phyloP scores from a whole-genome alignment of 2,113 vertebrate species.

The Microcebus jonahi region DNA sequence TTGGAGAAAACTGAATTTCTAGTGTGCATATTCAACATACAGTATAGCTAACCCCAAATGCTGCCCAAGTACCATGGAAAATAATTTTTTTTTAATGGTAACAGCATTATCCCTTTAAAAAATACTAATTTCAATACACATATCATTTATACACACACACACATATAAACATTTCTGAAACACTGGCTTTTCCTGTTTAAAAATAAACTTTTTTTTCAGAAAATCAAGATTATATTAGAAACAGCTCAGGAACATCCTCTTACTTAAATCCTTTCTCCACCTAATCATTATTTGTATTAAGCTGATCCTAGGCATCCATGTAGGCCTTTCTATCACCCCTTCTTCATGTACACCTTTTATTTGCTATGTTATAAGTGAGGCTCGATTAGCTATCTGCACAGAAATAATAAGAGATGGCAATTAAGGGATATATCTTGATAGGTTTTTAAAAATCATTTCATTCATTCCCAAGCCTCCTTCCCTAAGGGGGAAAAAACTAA shows the following conservation, averaged over 20 bases:
- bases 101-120: neutral
- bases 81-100: constrained; percentile 5
- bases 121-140: constrained; percentile 10
- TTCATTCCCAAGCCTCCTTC: constrained; percentile 15
- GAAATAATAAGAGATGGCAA: neutral
- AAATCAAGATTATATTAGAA: constrained; percentile 60
- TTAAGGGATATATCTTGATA: neutral
- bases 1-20: constrained; percentile 60
- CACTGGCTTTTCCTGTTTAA: constrained; percentile 11
- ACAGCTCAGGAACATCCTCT: constrained; percentile 75
- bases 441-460: constrained; percentile 33
- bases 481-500: neutral
- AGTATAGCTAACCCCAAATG: constrained; percentile 47
- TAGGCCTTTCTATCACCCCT: neutral
- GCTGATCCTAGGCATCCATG: constrained; percentile 70
- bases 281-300: constrained; percentile 82
- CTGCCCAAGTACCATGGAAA: neutral
- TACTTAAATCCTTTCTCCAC: constrained; percentile 82
- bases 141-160: neutral
- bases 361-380: constrained; percentile 10
- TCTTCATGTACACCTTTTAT: neutral
- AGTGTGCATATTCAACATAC: constrained; percentile 23
- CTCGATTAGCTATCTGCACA: neutral
- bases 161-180: constrained; percentile 40
- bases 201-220: constrained; percentile 67